Evolutionary conservation across 2,888 invertebrate species (phyloP).

Genomic region (Zonitis immaculata): DNA sequence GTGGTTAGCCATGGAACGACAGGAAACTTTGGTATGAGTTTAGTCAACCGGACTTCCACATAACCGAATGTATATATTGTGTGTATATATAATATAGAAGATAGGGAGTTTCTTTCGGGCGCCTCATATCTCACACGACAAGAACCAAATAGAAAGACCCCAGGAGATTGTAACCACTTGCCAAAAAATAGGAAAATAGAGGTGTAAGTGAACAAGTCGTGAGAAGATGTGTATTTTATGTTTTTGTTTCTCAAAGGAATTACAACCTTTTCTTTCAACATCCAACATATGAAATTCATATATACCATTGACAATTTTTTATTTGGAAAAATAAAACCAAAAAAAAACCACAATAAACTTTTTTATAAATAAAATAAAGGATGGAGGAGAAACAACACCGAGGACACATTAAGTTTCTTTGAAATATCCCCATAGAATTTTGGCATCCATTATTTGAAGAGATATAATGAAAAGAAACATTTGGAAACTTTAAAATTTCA

Average conservation of each 20-base stretch:
- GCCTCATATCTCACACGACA: constrained; percentile 42
- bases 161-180: constrained; percentile 29
- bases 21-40: constrained; percentile 30
- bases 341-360: constrained; percentile 7
- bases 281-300: background rate
- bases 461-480: no score
- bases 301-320: background rate
- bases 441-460: no score
- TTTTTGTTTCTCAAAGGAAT: constrained; percentile 15
- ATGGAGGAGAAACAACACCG: no score
- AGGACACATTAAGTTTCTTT: constrained; percentile 41
- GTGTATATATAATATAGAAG: no score
- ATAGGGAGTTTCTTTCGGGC: constrained; percentile 29
- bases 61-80: no score
- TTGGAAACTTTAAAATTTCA: no score
- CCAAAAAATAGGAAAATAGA: constrained; percentile 30
- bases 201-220: constrained; percentile 33
- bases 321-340: background rate
- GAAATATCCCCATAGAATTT: constrained; percentile 34
- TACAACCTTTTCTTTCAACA: background rate
- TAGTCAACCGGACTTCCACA: constrained; percentile 41
- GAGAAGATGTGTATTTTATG: constrained; percentile 31
- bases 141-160: constrained; percentile 36
- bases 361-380: constrained; percentile 3
- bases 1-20: constrained; percentile 39